Evolutionary conservation across 1,140 invertebrate species (phyloP), one percentile per base, ranked within the genome.

Genomic region (Stegodyphus mimosarum): DNA sequence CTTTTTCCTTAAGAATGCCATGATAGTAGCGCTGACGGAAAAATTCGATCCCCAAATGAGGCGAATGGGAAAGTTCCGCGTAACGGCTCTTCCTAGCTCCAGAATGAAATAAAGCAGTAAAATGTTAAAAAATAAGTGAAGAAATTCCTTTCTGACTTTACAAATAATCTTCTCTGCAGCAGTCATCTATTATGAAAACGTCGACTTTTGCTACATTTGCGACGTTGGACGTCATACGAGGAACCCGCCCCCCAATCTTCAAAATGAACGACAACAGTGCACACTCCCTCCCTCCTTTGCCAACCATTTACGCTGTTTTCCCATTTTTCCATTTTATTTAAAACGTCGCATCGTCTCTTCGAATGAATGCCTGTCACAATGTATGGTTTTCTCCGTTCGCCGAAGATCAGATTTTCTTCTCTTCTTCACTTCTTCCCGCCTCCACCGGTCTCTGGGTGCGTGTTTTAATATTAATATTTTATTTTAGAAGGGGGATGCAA

Each of bases 131-230:
- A 15, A 60, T 11, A 60, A 60, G 55, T 11, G 15, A 60, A 60
- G 15, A 48, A 73, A 73, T 73, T 73, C 18, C 49, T 73, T 15
- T 18, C 50, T 49, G 66, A 69, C 66, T 78, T 78, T 78, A 69
- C 76, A 78, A 78, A 78, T 78, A 78, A 78, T 78, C 76, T 51
- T 66, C 66, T 33, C 15, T 48, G 51, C 64, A 15, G 17, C 64
- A 78, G 76, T 78, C 76, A 78, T 78, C 76, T 78, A 78, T 78
- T 78, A 78, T 33, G 64, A 78, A 78, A 66, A 67, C 66, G 64
- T 66, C 76, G 50, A 78, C 76, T 69, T 33, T 33, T 33, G 33
- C 33, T 33, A 67, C 66, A 66, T 66, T 69, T 67, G 64, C 76
- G 64, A 53, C n/a, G 76, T 5, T 2, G 55, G 15, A 18, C 76